Conservation (phyloP, 2,888 invertebrate genomes). For the Tipula unca region DNA sequence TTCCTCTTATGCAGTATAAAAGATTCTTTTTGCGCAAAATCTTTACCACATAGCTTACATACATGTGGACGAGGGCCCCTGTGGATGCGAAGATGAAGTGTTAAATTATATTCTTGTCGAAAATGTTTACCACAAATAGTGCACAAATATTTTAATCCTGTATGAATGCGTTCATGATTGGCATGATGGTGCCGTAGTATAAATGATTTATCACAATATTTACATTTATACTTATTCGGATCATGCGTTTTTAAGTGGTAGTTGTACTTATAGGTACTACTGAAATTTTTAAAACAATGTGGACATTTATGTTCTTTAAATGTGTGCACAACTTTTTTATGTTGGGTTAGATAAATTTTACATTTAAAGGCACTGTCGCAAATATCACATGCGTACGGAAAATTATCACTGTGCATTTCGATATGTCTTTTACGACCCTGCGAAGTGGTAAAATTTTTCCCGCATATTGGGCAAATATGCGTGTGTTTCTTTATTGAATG, state of each 20-base stretch:
- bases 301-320: slow-evolving; percentile 20
- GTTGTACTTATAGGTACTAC: slow-evolving; percentile 23
- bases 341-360: slow-evolving; percentile 22
- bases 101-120: slow-evolving; percentile 70
- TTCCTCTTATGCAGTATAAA: slow-evolving; percentile 39
- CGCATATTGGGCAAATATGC: slow-evolving; percentile 24
- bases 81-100: slow-evolving; percentile 71
- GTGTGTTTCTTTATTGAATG: slow-evolving; percentile 8
- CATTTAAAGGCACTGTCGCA: slow-evolving; percentile 23
- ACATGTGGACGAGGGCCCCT: slow-evolving; percentile 58
- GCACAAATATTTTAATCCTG: slow-evolving; percentile 71
- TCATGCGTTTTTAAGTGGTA: slow-evolving; percentile 25
- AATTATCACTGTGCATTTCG: slow-evolving; percentile 19
- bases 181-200: slow-evolving; percentile 32
- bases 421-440: slow-evolving; percentile 24
- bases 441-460: slow-evolving; percentile 23
- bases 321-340: slow-evolving; percentile 22
- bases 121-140: slow-evolving; percentile 84
- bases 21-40: slow-evolving; percentile 77
- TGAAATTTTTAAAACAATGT: slow-evolving; percentile 20
- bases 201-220: slow-evolving; percentile 24
- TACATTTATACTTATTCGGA: slow-evolving; percentile 25
- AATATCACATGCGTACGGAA: slow-evolving; percentile 21
- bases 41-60: slow-evolving; percentile 70
- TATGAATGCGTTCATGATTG: slow-evolving; percentile 71